Percentiles rank a stretch among this genome's conserved stretches.
These are phyloP conservation scores for Rhaphigaster nebulosa DNA, from an alignment of 2,888 invertebrate species.

Conservation along the genomic window DNA sequence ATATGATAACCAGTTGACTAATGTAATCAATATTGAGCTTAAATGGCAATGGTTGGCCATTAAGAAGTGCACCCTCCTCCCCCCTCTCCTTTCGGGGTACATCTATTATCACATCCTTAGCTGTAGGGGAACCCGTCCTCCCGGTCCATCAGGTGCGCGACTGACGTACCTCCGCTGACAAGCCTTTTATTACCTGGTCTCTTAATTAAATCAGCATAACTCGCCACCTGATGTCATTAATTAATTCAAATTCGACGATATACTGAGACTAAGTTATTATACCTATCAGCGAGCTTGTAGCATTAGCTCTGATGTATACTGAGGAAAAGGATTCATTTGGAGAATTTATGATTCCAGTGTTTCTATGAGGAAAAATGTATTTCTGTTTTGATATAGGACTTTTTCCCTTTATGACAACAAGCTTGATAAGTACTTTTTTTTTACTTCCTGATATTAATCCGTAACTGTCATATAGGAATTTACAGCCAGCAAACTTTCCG, in stretches of 20 bases:
- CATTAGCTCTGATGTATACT: background rate
- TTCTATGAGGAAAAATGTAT: background rate
- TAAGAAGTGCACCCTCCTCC: background rate
- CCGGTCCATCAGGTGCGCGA: background rate
- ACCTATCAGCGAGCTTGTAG: background rate
- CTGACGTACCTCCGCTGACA: background rate
- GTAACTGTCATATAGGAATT: too few relatives aligned
- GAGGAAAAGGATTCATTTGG: background rate
- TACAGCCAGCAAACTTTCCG: too few relatives aligned
- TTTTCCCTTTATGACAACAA: too few relatives aligned
- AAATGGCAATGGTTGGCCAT: background rate
- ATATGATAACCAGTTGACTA: background rate
- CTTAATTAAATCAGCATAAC: constrained; percentile 12
- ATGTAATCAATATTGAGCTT: background rate
- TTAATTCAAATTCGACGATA: constrained; percentile 26
- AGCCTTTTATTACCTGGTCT: constrained; percentile 11
- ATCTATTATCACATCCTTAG: background rate
- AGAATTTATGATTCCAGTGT: background rate
- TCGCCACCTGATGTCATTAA: background rate
- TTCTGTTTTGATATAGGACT: too few relatives aligned
- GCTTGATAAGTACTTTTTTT: too few relatives aligned
- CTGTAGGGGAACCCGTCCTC: background rate
- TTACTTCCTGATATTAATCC: too few relatives aligned
- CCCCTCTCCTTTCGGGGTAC: background rate
- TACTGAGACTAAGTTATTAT: background rate